Conservation (phyloP, 2,113 vertebrate species). For the Phycodurus eques region DNA sequence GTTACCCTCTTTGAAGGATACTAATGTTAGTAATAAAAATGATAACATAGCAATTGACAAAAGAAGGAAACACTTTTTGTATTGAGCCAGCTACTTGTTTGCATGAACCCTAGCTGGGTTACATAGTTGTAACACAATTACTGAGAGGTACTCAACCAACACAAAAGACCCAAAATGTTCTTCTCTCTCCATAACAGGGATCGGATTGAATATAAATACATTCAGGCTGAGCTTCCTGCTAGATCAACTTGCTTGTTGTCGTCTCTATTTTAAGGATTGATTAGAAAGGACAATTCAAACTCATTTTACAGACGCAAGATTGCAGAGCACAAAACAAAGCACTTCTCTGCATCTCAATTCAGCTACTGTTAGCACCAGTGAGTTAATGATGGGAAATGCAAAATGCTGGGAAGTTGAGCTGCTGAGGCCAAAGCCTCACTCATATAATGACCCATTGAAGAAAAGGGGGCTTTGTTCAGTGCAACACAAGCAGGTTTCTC, state of each 20-base stretch:
- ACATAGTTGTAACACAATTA: constrained; percentile 1
- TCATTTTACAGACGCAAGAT: constrained; percentile 33
- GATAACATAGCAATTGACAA: not conserved
- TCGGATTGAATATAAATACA: constrained; percentile 18
- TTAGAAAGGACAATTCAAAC: constrained; percentile 21
- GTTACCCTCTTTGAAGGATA: not conserved
- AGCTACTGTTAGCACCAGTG: constrained; percentile 38
- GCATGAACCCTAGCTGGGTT: not conserved
- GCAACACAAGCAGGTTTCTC: constrained; percentile 71
- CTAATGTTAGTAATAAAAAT: not conserved
- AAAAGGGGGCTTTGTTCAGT: constrained; percentile 65
- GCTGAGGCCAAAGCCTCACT: constrained; percentile 63
- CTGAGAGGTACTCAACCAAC: not conserved
- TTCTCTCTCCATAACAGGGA: constrained; percentile 21
- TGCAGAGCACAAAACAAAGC: constrained; percentile 36
- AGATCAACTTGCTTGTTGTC: constrained; percentile 9
- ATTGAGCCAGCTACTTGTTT: not conserved
- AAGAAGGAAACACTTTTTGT: not conserved
- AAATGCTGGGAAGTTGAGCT: constrained; percentile 54
- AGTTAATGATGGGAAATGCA: constrained; percentile 69
- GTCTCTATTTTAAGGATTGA: constrained; percentile 5
- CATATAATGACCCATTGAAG: constrained; percentile 59
- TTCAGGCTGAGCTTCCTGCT: constrained; percentile 11
- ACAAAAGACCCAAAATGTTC: constrained; percentile 6
- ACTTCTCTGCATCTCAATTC: constrained; percentile 33